Evolutionary conservation across 1,140 invertebrate genomes (phyloP).

Genomic region (Magallana angulata): DNA sequence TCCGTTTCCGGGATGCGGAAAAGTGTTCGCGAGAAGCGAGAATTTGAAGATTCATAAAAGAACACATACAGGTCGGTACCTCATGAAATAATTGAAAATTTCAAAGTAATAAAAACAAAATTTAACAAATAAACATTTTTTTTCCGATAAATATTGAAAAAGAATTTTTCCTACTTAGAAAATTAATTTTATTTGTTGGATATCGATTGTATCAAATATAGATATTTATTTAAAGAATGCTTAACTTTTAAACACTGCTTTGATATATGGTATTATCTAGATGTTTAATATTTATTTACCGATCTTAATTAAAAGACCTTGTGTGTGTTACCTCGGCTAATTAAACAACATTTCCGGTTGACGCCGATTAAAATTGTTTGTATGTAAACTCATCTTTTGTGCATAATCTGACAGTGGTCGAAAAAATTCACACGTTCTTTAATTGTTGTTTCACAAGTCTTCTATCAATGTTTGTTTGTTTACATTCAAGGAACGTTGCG

Average conservation of each 20-base stretch:
- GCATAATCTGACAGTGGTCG: constrained; percentile 6
- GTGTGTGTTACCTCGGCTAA: not conserved
- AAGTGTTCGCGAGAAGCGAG: constrained; percentile 98
- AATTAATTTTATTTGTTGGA: not conserved
- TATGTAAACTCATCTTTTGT: constrained; percentile 17
- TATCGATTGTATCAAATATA: not conserved
- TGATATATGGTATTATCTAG: too few species aligned
- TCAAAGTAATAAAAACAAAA: not conserved
- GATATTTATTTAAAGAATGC: not conserved
- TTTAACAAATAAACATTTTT: not conserved
- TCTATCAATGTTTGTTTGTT: constrained; percentile 27
- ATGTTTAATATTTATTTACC: not conserved
- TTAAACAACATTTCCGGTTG: not conserved
- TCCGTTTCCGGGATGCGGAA: constrained; percentile 96
- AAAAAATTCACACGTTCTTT: constrained; percentile 17
- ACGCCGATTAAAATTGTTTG: not conserved
- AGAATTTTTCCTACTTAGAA: not conserved
- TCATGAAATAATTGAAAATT: not conserved
- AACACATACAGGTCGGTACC: constrained; percentile 85
- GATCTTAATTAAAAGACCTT: not conserved
- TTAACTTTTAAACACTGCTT: too few species aligned
- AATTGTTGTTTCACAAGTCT: constrained; percentile 23
- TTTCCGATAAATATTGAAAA: not conserved
- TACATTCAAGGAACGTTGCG: constrained; percentile 21
- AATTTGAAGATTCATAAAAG: constrained; percentile 99